phyloP scores from a whole-genome alignment of 1,140 invertebrate genomes.

The Pararge aegeria region DNA sequence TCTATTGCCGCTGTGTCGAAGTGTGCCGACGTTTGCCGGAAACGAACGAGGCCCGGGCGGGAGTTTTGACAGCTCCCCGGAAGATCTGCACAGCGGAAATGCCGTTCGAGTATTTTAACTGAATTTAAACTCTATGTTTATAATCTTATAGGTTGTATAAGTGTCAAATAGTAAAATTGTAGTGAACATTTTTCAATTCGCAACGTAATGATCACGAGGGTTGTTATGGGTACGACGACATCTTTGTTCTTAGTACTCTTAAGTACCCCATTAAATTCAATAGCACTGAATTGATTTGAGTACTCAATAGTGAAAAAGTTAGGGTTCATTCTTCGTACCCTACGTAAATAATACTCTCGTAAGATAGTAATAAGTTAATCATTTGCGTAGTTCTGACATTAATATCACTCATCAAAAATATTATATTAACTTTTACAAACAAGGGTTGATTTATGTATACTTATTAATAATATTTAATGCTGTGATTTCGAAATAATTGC shows the following conservation, averaged over 20 bases:
- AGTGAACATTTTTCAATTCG: neutral
- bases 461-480: no score
- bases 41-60: slow-evolving; percentile 50
- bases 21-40: slow-evolving; percentile 46
- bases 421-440: no score
- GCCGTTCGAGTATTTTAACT: slow-evolving; percentile 3
- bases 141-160: neutral
- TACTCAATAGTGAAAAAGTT: neutral
- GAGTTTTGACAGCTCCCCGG: slow-evolving; percentile 62
- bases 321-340: neutral
- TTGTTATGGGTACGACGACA: neutral
- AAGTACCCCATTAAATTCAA: slow-evolving; percentile 3
- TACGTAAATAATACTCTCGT: neutral
- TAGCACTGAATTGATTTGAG: neutral
- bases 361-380: neutral
- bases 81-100: slow-evolving; percentile 58
- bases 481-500: no score
- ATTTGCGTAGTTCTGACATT: no score
- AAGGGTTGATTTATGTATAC: no score
- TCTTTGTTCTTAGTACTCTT: neutral
- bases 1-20: slow-evolving; percentile 41
- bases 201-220: slow-evolving; percentile 4
- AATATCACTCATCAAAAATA: no score
- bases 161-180: neutral
- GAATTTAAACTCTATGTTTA: slow-evolving; percentile 9